Evolutionary conservation across 2,113 vertebrate species (phyloP).

Genomic region (Cottus gobio): DNA sequence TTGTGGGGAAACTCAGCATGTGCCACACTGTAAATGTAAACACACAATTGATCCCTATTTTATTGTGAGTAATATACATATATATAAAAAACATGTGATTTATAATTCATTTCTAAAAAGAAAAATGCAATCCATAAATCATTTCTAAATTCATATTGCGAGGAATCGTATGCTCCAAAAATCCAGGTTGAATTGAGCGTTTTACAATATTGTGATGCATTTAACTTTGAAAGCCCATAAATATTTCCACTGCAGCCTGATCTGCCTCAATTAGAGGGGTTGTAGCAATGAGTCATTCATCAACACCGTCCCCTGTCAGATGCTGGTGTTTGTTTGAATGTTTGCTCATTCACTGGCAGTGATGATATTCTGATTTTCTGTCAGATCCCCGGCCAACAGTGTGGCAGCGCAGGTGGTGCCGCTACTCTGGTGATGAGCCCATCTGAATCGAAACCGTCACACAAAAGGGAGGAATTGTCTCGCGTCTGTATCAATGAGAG

Average conservation of each 20-base stretch:
- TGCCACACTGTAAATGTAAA: neutral
- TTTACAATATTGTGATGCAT: slow-evolving; percentile 10
- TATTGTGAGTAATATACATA: neutral
- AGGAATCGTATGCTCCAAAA: neutral
- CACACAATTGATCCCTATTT: neutral
- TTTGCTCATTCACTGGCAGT: slow-evolving; percentile 67
- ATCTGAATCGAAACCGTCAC: slow-evolving; percentile 49
- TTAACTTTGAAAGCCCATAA: slow-evolving; percentile 55
- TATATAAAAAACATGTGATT: neutral
- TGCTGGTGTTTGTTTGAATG: slow-evolving; percentile 60
- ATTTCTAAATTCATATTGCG: neutral
- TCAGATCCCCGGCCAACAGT: slow-evolving; percentile 70
- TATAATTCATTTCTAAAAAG: too few relatives aligned
- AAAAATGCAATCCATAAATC: too few relatives aligned
- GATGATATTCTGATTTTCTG: slow-evolving; percentile 65
- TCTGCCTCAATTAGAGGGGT: slow-evolving; percentile 68
- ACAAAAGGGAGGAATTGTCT: slow-evolving; percentile 49
- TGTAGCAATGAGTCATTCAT: slow-evolving; percentile 72
- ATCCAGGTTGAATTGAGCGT: slow-evolving; percentile 1
- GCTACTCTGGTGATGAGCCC: slow-evolving; percentile 47
- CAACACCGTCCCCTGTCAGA: slow-evolving; percentile 71
- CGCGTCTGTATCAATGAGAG: slow-evolving; percentile 53
- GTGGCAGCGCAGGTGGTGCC: slow-evolving; percentile 62
- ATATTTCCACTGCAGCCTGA: slow-evolving; percentile 61
- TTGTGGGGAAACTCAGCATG: slow-evolving; percentile 3